Evolutionary conservation across 2,113 vertebrate species (phyloP).

Genomic region (Lophura nycthemera): DNA sequence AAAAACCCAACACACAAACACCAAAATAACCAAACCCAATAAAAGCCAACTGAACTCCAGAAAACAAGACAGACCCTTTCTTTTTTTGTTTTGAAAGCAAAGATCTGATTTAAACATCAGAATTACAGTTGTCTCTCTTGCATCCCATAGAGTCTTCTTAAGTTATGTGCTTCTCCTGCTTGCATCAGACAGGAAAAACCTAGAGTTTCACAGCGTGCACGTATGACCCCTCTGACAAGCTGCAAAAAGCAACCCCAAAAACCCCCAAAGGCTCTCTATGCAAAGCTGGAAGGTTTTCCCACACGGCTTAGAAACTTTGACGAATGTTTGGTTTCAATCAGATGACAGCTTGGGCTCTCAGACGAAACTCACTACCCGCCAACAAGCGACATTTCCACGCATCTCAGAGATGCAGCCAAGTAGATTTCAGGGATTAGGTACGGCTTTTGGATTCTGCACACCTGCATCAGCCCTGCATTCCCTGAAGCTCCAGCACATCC

Average conservation of each 20-base stretch:
- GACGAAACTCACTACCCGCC: not conserved
- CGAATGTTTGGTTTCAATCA: not conserved
- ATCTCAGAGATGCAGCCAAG: no score
- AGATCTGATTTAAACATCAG: not conserved
- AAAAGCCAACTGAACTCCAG: not conserved
- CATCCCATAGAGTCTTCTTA: not conserved
- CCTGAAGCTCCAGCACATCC: no score
- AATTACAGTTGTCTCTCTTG: not conserved
- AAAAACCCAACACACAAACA: not conserved
- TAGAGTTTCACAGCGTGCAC: not conserved
- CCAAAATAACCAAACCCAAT: not conserved
- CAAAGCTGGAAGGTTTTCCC: not conserved
- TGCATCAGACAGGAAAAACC: not conserved
- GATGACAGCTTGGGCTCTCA: not conserved
- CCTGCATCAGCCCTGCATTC: no score
- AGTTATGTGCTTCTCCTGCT: not conserved
- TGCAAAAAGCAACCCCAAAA: not conserved
- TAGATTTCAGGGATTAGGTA: no score
- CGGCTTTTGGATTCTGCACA: no score
- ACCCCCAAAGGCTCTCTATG: not conserved
- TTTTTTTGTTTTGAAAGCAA: not conserved
- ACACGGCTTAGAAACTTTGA: not conserved
- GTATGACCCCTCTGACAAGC: not conserved
- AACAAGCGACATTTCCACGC: no score
- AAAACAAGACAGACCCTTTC: not conserved